Evolutionary conservation across 1,140 invertebrate genomes (phyloP).

Genomic region (Saccostrea glomerata): DNA sequence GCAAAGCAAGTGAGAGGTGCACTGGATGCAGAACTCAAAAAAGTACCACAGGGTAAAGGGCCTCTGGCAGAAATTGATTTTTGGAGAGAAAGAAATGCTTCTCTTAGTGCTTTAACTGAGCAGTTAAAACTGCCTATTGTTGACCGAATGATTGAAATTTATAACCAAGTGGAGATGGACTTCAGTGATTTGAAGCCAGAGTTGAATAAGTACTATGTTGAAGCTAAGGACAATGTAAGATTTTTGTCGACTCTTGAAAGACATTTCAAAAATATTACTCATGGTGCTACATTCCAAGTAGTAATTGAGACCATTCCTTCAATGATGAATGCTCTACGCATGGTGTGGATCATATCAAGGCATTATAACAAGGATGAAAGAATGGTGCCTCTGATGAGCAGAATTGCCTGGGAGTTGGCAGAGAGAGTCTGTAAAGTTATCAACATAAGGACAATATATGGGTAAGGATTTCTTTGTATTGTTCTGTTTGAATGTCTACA

Average conservation of each 20-base stretch:
- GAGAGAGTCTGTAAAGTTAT: slow-evolving; percentile 87
- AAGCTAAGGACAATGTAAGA: slow-evolving; percentile 90
- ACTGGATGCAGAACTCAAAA: slow-evolving; percentile 75
- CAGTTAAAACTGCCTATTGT: slow-evolving; percentile 88
- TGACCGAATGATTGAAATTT: slow-evolving; percentile 82
- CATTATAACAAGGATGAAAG: slow-evolving; percentile 83
- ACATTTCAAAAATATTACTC: slow-evolving; percentile 89
- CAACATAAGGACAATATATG: slow-evolving; percentile 86
- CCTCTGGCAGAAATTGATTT: slow-evolving; percentile 90
- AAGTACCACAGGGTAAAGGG: slow-evolving; percentile 83
- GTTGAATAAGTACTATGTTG: slow-evolving; percentile 85
- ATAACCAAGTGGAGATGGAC: slow-evolving; percentile 79
- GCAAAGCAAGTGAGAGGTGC: slow-evolving; percentile 75
- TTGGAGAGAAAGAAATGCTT: slow-evolving; percentile 88
- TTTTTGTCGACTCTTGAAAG: slow-evolving; percentile 89
- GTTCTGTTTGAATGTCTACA: background rate
- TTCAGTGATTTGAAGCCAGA: slow-evolving; percentile 82
- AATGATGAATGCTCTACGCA: slow-evolving; percentile 87
- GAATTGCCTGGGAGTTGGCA: slow-evolving; percentile 89
- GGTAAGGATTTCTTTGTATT: slow-evolving; percentile 75
- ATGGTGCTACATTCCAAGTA: slow-evolving; percentile 85
- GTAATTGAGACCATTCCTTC: slow-evolving; percentile 85
- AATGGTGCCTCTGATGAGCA: slow-evolving; percentile 88
- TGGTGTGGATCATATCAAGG: slow-evolving; percentile 80
- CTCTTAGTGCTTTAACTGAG: slow-evolving; percentile 87